These are phyloP conservation scores for Orchesella flavescens DNA, from an alignment of 2,888 invertebrate species.

Conservation along the genomic window DNA sequence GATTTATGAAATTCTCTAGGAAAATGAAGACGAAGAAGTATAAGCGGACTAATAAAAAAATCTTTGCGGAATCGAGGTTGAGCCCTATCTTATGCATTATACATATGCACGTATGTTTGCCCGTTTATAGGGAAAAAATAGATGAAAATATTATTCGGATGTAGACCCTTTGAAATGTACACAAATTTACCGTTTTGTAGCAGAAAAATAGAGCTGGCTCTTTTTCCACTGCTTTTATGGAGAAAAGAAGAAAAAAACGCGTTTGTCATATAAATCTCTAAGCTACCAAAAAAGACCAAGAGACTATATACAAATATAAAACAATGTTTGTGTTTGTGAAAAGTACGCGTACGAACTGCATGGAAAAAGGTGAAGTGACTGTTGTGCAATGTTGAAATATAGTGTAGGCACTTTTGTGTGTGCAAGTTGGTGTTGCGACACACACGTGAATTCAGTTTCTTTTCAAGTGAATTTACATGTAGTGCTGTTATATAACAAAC, in stretches of 20 bases:
- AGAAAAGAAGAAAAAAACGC: too few relatives aligned
- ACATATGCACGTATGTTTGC: conserved; percentile 22
- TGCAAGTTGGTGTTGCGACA: too few relatives aligned
- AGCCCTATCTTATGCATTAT: conserved; percentile 37
- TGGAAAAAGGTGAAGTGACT: too few relatives aligned
- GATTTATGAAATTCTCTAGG: conserved; percentile 71
- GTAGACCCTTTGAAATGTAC: conserved; percentile 18
- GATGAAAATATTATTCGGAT: not conserved
- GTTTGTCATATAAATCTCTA: conserved; percentile 41
- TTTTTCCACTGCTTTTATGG: conserved; percentile 32
- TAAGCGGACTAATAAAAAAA: conserved; percentile 47
- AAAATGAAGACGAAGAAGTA: conserved; percentile 68
- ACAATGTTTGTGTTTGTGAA: too few relatives aligned
- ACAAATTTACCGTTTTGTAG: conserved; percentile 38
- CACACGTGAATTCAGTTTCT: not conserved
- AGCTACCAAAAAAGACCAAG: conserved; percentile 19
- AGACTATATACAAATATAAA: too few relatives aligned
- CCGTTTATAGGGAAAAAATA: not conserved
- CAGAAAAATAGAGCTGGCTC: conserved; percentile 22
- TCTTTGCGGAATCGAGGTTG: conserved; percentile 15
- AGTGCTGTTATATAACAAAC: not conserved
- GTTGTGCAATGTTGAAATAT: too few relatives aligned
- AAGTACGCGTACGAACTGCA: too few relatives aligned
- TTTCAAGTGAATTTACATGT: conserved; percentile 6
- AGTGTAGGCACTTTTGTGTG: too few relatives aligned